Evolutionary conservation across 1,140 invertebrate species (phyloP).

Genomic region (Heliothis virescens): DNA sequence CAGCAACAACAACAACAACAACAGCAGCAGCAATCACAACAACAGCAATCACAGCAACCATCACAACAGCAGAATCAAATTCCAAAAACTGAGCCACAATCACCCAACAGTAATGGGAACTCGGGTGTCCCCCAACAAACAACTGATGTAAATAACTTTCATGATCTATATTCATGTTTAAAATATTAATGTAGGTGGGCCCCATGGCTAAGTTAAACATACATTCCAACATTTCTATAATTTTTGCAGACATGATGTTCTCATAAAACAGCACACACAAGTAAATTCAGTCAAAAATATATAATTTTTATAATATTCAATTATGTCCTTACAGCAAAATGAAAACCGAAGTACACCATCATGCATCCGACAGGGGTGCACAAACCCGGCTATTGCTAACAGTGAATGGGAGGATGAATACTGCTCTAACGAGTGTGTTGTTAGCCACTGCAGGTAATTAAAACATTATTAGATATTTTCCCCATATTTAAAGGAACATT

Average conservation of each 20-base stretch:
- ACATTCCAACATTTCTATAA: background rate
- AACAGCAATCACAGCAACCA: slow-evolving; percentile 71
- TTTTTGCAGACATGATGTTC: too few species aligned
- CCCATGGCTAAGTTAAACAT: background rate
- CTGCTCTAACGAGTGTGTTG: slow-evolving; percentile 98
- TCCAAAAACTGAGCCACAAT: slow-evolving; percentile 68
- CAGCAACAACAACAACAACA: slow-evolving; percentile 76
- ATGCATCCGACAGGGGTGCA: slow-evolving; percentile 96
- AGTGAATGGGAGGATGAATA: slow-evolving; percentile 99
- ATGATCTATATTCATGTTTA: slow-evolving; percentile 2
- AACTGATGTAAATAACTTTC: slow-evolving; percentile 69
- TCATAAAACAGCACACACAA: too few species aligned
- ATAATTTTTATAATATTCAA: background rate
- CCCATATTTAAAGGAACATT: background rate
- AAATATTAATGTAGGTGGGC: background rate
- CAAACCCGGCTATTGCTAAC: slow-evolving; percentile 95
- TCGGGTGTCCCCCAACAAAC: slow-evolving; percentile 76
- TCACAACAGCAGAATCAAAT: slow-evolving; percentile 61
- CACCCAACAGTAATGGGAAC: slow-evolving; percentile 70
- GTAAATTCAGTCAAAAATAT: too few species aligned
- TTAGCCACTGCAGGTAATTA: slow-evolving; percentile 95
- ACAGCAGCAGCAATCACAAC: slow-evolving; percentile 79
- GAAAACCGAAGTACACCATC: slow-evolving; percentile 87
- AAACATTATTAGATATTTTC: slow-evolving; percentile 13
- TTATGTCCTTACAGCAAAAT: slow-evolving; percentile 73